A percentile compares a stretch with the other conserved stretches of the same genome.
These are phyloP conservation scores for Eudasyphora cyanicolor DNA, from an alignment of 2,888 invertebrate species.

Conservation along the genomic window DNA sequence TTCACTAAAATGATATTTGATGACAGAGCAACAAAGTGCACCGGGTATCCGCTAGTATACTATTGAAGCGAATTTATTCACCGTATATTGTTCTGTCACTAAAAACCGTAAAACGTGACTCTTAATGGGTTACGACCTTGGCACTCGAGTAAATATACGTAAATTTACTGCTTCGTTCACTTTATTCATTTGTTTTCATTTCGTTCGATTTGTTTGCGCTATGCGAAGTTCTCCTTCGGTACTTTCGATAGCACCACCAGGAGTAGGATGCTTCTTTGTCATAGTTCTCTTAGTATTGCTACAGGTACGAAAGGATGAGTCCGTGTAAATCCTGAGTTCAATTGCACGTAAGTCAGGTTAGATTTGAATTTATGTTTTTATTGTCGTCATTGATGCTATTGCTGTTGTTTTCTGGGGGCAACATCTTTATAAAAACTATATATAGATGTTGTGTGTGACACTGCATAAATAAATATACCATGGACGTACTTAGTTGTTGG, in stretches of 20 bases:
- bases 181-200: conserved; percentile 60
- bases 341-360: conserved; percentile 69
- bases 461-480: not conserved
- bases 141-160: conserved; percentile 64
- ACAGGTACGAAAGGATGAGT: not conserved
- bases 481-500: conserved; percentile 1
- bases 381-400: conserved; percentile 33
- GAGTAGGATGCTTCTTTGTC: conserved; percentile 27
- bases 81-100: too few relatives aligned
- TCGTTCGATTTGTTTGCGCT: conserved; percentile 27
- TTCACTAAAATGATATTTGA: too few relatives aligned
- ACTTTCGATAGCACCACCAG: not conserved
- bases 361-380: conserved; percentile 63
- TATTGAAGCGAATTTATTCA: too few relatives aligned
- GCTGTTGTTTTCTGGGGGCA: not conserved
- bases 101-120: too few relatives aligned
- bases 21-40: too few relatives aligned
- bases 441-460: not conserved
- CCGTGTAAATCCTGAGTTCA: conserved; percentile 67
- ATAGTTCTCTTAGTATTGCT: conserved; percentile 31
- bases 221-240: not conserved
- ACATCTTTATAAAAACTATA: not conserved
- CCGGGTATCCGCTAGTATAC: too few relatives aligned
- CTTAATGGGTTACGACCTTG: conserved; percentile 45
- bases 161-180: conserved; percentile 66